Evolutionary conservation across 2,797 vertebrate genomes (phyloP), one percentile per base, ranked within the genome.

Genomic region (Hemibagrus guttatus): DNA sequence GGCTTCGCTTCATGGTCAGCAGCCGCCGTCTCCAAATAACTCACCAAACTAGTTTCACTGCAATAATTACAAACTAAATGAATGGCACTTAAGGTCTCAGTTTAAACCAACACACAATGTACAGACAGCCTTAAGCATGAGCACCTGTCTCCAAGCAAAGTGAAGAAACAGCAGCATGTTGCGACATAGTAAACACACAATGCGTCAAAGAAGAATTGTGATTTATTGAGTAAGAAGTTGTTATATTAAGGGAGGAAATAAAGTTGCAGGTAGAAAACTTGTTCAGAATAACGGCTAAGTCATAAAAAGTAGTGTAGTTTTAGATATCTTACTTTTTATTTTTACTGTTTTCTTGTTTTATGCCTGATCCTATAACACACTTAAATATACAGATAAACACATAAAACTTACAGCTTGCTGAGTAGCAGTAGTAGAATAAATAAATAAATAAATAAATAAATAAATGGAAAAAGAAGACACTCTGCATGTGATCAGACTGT

Each of bases 1-100:
- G 95, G 91, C 92, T 95, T 90, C 98, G 96, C 97, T 99, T 99
- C 98, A 99, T 99, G 92, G 91, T 96, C 90, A 94, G 93, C 93
- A 52, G 88, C 90, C 83, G 87, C 89, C 74, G 42, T 46, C 69
- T 87, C 87, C 49, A 54, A 86, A 85, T 74, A 71, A 85, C 63
- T 61, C 78, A 74, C 72, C 81, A 83, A 85, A 85, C 86, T 88
- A 84, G 72, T 84, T 84, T 64, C 81, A 76, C 71, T 84, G 88
- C 61, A 82, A 71, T 63, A 42, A 89, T 76, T 11, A 90, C 58
- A 87, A 85, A 84, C 84, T 39, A 6, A 31, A 56, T 80, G 76
- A 80, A 80, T 4, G 6, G 12, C 35, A 61, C 0, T n/a, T 21
- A 35, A 76, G 82, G 69, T 83, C 58, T n/a, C 74, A 71, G 1